Base-by-base conservation (phyloP, 2,888 invertebrate species). In the Agelastica alni region DNA sequence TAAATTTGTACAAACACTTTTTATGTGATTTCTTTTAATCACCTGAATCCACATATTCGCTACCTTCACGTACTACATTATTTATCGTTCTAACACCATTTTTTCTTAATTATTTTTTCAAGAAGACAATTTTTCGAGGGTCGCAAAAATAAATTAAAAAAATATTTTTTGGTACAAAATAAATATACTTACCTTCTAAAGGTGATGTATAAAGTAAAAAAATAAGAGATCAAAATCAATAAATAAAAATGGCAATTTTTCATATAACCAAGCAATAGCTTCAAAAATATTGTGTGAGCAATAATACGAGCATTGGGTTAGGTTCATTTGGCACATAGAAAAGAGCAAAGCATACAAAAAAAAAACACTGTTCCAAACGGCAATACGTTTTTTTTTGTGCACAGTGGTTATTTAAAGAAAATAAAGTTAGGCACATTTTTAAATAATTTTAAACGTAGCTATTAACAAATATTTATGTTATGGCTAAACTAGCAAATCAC, bases 1-100 rank as follows among this genome's bases (percentile, higher is more conserved):
- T 60, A 54, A 58, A 56, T 60, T 62, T 62, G 61, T 62, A 62
- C 61, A 61, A 61, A 49, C 32, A 55, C 53, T 56, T 48, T 51
- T 56, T 48, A 17, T 39, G 48, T 51, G 48, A 36, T 49, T 48
- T 37, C 32, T 10, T 37, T 36, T 34, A 46, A 46, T 56, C 56
- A 53, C 59, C 45, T 37, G 53, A 51, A 59, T 57, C 49, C 52
- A 52, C 46, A 51, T 36, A 58, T 37, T 54, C 51, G 47, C 53
- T 53, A 58, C 39, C 49, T 53, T 53, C 53, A 48, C 47, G 34
- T 55, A 46, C 55, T 60, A 58, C 55, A 28, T 42, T 45, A 42
- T 42, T 55, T 46, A 54, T 58, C 56, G 44, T 62, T 56, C 54
- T 56, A 59, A 52, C 52, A 59, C 53, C 53, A 53, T 56, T 48